phyloP scores from a whole-genome alignment of 2,113 vertebrate genomes.

The Trichechus manatus region DNA sequence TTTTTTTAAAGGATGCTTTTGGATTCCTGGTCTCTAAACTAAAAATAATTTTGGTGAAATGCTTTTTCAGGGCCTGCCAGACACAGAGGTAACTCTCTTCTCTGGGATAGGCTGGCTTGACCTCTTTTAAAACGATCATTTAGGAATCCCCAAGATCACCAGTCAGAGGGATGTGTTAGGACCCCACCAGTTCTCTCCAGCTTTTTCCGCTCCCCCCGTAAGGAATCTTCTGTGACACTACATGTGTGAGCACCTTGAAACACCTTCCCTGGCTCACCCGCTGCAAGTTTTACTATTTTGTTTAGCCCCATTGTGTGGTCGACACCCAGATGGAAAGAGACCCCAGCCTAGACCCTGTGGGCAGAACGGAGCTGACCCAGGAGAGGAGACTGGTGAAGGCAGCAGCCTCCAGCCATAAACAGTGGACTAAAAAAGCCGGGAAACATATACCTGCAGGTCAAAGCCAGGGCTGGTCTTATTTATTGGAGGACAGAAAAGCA shows the following conservation, averaged over 20 bases:
- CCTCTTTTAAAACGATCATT: neutral
- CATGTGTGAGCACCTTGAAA: neutral
- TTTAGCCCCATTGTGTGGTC: neutral
- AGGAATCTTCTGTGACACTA: neutral
- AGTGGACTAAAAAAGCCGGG: neutral
- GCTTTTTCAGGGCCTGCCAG: neutral
- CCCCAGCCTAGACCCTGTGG: neutral
- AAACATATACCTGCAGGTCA: neutral
- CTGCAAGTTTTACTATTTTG: accelerated
- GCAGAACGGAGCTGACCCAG: neutral
- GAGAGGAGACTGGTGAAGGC: neutral
- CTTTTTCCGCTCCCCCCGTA: neutral
- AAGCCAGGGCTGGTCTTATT: neutral
- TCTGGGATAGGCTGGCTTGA: neutral
- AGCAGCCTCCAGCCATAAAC: neutral
- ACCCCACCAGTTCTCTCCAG: neutral
- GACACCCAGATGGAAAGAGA: neutral
- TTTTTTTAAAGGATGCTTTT: neutral
- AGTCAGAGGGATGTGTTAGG: neutral
- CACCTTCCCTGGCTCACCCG: neutral
- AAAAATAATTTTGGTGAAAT: neutral
- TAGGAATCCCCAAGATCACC: neutral
- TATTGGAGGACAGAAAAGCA: neutral
- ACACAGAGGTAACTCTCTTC: neutral
- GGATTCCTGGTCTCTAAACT: neutral